Conservation (phyloP, 2,888 invertebrate species). For the Eristalis pertinax region DNA sequence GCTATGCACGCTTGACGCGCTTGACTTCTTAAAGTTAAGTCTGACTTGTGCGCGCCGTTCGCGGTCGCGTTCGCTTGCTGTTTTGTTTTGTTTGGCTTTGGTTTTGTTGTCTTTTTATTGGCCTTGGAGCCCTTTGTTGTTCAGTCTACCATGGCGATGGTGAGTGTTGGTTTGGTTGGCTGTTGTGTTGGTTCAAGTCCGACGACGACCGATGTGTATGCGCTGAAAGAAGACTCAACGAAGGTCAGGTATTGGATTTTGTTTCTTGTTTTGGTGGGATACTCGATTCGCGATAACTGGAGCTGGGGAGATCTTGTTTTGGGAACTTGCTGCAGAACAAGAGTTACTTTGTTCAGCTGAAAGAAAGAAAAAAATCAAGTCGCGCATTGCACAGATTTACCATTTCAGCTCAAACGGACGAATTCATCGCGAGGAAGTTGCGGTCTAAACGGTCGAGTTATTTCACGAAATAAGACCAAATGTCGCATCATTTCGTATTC, state of each 20-base stretch:
- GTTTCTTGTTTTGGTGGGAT: background rate
- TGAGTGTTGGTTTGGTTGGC: background rate
- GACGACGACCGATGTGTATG: background rate
- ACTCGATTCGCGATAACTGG: background rate
- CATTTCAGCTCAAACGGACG: no score
- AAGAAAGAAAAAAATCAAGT: no score
- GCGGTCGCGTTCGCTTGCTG: background rate
- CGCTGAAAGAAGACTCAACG: background rate
- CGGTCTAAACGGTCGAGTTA: no score
- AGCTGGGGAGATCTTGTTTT: background rate
- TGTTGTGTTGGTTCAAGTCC: background rate
- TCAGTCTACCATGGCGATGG: slow-evolving; percentile 49
- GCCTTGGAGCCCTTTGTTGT: slow-evolving; percentile 62
- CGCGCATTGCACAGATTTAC: no score
- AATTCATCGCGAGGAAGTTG: no score
- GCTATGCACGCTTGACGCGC: slow-evolving; percentile 53
- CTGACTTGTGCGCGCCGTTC: background rate
- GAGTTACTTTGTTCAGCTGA: no score
- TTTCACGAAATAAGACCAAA: no score
- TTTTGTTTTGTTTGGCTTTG: background rate
- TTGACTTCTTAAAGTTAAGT: slow-evolving; percentile 50
- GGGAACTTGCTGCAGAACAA: background rate
- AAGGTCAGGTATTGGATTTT: slow-evolving; percentile 33
- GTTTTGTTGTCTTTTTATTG: slow-evolving; percentile 31
- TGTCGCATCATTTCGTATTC: no score